Evolutionary conservation across 2,888 invertebrate genomes (phyloP).

Genomic region (Vesta saturnalis): DNA sequence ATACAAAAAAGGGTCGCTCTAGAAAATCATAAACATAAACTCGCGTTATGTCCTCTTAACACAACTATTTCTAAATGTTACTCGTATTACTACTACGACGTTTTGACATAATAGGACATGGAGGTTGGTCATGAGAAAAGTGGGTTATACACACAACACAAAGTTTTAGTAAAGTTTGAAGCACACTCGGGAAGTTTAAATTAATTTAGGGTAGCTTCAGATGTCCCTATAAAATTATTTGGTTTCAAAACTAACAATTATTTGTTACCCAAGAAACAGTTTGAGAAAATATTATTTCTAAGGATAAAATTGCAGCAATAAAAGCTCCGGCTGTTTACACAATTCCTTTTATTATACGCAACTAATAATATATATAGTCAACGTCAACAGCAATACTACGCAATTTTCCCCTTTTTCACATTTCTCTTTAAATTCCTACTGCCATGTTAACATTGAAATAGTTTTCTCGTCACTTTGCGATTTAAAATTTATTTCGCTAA

Average conservation of each 20-base stretch:
- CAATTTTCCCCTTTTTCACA: not conserved
- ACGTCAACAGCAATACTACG: not conserved
- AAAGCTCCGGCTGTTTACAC: not conserved
- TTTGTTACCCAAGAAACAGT: constrained; percentile 8
- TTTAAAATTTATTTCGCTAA: constrained; percentile 1
- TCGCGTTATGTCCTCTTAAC: not conserved
- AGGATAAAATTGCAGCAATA: not conserved
- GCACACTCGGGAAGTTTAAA: constrained; percentile 15
- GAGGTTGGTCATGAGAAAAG: constrained; percentile 13
- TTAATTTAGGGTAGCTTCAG: constrained; percentile 14
- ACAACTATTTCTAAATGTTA: constrained; percentile 4
- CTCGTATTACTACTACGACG: not conserved
- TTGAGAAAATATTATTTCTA: constrained; percentile 7
- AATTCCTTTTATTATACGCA: not conserved
- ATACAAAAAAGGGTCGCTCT: constrained; percentile 16
- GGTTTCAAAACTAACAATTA: constrained; percentile 14
- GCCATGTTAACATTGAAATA: not conserved
- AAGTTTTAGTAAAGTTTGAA: constrained; percentile 12
- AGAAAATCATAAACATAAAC: not conserved
- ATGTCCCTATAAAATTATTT: constrained; percentile 13
- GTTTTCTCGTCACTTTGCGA: not conserved
- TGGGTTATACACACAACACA: constrained; percentile 11
- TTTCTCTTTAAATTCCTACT: not conserved
- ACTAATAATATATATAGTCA: not conserved
- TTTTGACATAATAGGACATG: constrained; percentile 1